Base-by-base conservation (phyloP, 2,888 invertebrate species). In the Cheilosia variabilis region DNA sequence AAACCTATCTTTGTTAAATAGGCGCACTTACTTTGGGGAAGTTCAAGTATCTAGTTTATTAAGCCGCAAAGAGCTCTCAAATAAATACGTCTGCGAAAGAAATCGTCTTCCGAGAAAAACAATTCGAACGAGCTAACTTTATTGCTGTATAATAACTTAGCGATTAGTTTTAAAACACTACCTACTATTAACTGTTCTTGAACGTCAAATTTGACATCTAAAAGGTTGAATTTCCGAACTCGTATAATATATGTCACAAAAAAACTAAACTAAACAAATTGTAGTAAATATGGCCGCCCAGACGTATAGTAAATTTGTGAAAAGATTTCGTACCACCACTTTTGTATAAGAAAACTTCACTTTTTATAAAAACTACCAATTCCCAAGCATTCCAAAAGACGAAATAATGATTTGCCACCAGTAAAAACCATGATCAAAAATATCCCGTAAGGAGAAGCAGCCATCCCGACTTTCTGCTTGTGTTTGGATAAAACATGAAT, bases 201-300 rank as follows among this genome's bases (percentile, higher is more conserved):
- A 7, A 19, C 17, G 69, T 69, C 77, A 69, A 62, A 37, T 24
- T 10, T 63, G 78, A 78, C 78, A 63, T n/a, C 19, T 17, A 13
- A 3, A n/a, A 15, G 22, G 9, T 22, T 34, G 6, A 31, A 69
- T 65, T 76, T 76, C 9, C 43, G 75, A 80, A 84, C 75, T 17
- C 78, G 7, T 2, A 10, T n/a, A 24, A 24, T 13, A 75, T 45
- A 69, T 75, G 83, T 84, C 83, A 84, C 65, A 82, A 75, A 84
- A 79, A 80, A 80, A 80, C 80, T 75, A 80, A 84, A 80, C 84
- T 84, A 84, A 84, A 84, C 84, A 84, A 76, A 80, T 84, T 84
- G 84, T 84, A 84, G 84, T 84, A 84, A 84, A 84, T 84, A 84
- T 84, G 84, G 84, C 84, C 80, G 84, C 84, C 84, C 84, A 84